A percentile compares a stretch with the other conserved stretches of the same genome.
These are phyloP conservation scores for Vulpes vulpes DNA, from an alignment of 2,113 vertebrate species.

Conservation along the genomic window DNA sequence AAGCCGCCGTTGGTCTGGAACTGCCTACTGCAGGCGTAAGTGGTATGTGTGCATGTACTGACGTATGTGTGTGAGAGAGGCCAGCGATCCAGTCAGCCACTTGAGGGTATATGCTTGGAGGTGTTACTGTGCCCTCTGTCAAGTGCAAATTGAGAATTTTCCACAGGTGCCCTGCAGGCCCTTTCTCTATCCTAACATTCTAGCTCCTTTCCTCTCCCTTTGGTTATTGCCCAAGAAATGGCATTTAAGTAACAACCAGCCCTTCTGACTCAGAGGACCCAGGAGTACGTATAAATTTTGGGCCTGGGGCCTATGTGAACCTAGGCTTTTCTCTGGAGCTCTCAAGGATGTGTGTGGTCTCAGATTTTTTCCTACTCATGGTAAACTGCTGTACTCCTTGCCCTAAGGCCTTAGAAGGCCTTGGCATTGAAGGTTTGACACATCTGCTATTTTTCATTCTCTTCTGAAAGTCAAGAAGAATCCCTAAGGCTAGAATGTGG, in stretches of 20 bases:
- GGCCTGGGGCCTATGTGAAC: neutral
- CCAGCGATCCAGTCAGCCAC: neutral
- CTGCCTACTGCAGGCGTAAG: conserved; percentile 94
- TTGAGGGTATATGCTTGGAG: neutral
- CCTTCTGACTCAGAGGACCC: neutral
- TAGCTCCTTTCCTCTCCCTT: conserved; percentile 57
- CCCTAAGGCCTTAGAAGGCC: conserved; percentile 15
- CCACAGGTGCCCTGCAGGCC: neutral
- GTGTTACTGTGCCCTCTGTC: neutral
- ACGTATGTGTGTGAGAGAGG: neutral
- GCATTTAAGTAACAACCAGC: conserved; percentile 9
- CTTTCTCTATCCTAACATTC: conserved; percentile 18
- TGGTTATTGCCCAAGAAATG: neutral
- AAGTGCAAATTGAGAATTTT: conserved; percentile 52
- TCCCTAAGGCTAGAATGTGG: neutral
- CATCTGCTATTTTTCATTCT: conserved; percentile 55
- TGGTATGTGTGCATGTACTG: conserved; percentile 59
- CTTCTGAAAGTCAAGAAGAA: conserved; percentile 41
- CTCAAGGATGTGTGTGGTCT: neutral
- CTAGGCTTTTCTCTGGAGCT: neutral
- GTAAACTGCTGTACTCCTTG: conserved; percentile 10
- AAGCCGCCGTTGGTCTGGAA: conserved; percentile 95
- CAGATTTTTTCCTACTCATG: neutral
- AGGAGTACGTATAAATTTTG: neutral
- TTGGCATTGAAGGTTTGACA: conserved; percentile 2